phyloP scores from a whole-genome alignment of 2,888 invertebrate genomes.

The Phrixothrix hirtus region DNA sequence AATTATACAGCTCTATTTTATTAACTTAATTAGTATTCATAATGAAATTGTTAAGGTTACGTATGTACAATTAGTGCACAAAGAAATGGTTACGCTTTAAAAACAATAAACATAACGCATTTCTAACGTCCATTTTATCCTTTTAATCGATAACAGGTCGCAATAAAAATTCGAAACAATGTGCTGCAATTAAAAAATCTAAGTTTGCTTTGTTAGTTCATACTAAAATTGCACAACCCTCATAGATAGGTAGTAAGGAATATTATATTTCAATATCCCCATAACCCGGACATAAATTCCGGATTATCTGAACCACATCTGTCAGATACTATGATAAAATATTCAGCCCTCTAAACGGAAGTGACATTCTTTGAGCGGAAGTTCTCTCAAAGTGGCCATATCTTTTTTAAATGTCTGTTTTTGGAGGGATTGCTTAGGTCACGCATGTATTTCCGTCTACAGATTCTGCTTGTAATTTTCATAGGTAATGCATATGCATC shows the following conservation, averaged over 20 bases:
- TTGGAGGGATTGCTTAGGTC: constrained; percentile 6
- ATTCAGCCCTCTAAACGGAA: constrained; percentile 20
- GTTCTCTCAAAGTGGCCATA: constrained; percentile 20
- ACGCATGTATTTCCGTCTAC: constrained; percentile 2
- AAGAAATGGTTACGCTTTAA: too few species aligned
- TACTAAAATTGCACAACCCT: too few species aligned
- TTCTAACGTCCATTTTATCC: too few species aligned
- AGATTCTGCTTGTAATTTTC: constrained; percentile 1
- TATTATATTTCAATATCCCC: not conserved
- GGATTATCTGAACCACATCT: constrained; percentile 28
- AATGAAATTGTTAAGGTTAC: too few species aligned
- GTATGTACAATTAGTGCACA: too few species aligned
- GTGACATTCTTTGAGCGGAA: constrained; percentile 14
- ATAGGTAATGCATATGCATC: constrained; percentile 8
- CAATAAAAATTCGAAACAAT: not conserved
- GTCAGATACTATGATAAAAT: constrained; percentile 21
- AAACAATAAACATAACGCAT: too few species aligned
- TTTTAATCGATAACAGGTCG: too few species aligned
- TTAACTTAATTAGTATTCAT: too few species aligned
- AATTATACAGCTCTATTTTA: too few species aligned
- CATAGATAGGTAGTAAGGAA: too few species aligned
- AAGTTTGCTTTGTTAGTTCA: too few species aligned
- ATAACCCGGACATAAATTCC: not conserved
- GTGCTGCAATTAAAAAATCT: too few species aligned
- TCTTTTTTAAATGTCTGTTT: constrained; percentile 15